Percentiles rank a stretch among this genome's conserved stretches.
Conservation (phyloP, 2,797 vertebrate genomes). For the Megaceryle alcyon region DNA sequence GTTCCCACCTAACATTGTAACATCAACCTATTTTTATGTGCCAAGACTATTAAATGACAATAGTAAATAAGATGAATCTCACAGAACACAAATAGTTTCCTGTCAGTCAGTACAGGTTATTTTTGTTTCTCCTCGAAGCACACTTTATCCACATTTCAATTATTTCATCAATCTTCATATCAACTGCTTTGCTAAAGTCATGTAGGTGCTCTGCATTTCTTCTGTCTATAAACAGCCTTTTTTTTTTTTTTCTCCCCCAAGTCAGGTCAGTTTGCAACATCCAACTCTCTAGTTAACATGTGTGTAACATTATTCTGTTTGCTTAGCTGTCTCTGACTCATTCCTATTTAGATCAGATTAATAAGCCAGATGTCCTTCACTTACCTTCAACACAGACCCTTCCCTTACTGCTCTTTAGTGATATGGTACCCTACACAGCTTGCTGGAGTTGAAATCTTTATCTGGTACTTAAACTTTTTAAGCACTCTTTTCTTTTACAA, state of each 20-base stretch:
- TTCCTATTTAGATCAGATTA: not conserved
- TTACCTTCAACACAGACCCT: not conserved
- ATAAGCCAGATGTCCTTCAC: not conserved
- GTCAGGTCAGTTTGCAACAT: not conserved
- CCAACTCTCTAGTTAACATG: not conserved
- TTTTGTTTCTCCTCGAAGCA: not conserved
- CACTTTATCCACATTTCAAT: not conserved
- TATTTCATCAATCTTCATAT: not conserved
- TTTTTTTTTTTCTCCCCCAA: not conserved
- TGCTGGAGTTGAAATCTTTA: not conserved
- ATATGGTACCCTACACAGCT: not conserved
- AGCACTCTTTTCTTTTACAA: not conserved
- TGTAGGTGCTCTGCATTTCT: fast-evolving
- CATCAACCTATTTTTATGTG: not conserved
- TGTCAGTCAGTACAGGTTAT: not conserved
- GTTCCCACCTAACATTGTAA: not conserved
- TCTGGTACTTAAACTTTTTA: not conserved
- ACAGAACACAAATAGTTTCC: not conserved
- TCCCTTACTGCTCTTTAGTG: not conserved
- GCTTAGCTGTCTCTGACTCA: not conserved
- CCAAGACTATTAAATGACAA: not conserved
- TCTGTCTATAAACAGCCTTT: not conserved
- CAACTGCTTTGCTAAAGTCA: not conserved
- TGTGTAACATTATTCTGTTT: not conserved
- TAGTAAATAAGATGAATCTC: not conserved